Base-by-base conservation (phyloP, 1,140 invertebrate genomes). In the Theocolax elegans region DNA sequence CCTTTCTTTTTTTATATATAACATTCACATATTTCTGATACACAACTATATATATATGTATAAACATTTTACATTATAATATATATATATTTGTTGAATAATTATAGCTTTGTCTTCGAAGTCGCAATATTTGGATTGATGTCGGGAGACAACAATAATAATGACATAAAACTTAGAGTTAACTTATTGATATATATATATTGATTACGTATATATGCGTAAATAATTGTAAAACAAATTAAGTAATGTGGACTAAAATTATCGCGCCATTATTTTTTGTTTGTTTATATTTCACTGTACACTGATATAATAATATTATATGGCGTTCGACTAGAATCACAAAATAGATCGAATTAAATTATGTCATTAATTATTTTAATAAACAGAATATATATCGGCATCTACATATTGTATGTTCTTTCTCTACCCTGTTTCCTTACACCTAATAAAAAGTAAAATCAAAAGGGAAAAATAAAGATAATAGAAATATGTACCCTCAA, bases 401-500 rank as follows among this genome's bases (percentile, higher is more conserved):
- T n/a, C 44, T 49, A 27, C n/a, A 51, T 38, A 2, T 53, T 48
- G 23, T 15, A 13, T 46, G 27, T 59, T 59, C n/a, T 67, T 58
- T 10, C 0, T 42, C 13, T 54, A 63, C 40, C 38, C 67, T 63
- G 38, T 35, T 46, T 63, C 23, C 25, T 53, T 62, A 60, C 8
- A 68, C 12, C 42, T 51, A 68, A 51, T n/a, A 60, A 42, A 53
- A 23, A 49, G 13, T 38, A n/a, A n/a, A n/a, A n/a, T n/a, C n/a
- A n/a, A n/a, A n/a, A n/a, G n/a, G 48, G n/a, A 29, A 56, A 49
- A 59, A 17, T 40, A 62, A 66, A 51, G 13, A 67, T 46, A 53
- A 42, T 9, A 35, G 12, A 64, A 51, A 62, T 8, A 44, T 54
- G 1, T 48, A 79, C 77, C 77, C 77, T 79, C 77, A 78, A 71